Percentiles rank a stretch among this genome's conserved stretches.
Conservation (phyloP, 2,888 invertebrate genomes). For the Stenolophus ochropezus region DNA sequence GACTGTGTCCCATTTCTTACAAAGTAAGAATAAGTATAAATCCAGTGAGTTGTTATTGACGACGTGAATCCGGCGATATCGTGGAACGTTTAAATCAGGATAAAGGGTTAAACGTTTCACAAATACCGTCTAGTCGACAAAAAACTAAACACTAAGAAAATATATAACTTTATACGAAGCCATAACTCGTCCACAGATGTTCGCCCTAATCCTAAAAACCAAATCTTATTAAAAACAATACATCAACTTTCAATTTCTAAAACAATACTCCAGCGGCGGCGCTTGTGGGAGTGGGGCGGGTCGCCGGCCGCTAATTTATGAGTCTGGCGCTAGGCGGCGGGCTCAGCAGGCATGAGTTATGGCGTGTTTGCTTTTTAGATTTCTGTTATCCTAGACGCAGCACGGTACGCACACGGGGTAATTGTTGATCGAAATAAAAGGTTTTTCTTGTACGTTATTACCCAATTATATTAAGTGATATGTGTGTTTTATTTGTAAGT, state of each 20-base stretch:
- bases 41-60: no score
- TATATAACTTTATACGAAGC: neutral
- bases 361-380: constrained; percentile 53
- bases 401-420: neutral
- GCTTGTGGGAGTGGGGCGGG: neutral
- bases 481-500: neutral
- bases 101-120: no score
- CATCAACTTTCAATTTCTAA: constrained; percentile 39
- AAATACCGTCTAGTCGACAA: no score
- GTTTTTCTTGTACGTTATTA: constrained; percentile 31
- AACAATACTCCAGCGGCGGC: constrained; percentile 10
- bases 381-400: constrained; percentile 45
- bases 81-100: no score
- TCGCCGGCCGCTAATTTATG: constrained; percentile 47
- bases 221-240: constrained; percentile 32
- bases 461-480: constrained; percentile 33
- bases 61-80: no score
- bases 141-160: neutral
- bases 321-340: constrained; percentile 33
- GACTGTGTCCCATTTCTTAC: no score
- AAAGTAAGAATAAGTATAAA: no score
- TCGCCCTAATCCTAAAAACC: neutral
- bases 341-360: constrained; percentile 40
- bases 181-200: neutral
- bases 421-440: constrained; percentile 39